Evolutionary conservation across 2,888 invertebrate species (phyloP).

Genomic region (Eretmocerus hayati): DNA sequence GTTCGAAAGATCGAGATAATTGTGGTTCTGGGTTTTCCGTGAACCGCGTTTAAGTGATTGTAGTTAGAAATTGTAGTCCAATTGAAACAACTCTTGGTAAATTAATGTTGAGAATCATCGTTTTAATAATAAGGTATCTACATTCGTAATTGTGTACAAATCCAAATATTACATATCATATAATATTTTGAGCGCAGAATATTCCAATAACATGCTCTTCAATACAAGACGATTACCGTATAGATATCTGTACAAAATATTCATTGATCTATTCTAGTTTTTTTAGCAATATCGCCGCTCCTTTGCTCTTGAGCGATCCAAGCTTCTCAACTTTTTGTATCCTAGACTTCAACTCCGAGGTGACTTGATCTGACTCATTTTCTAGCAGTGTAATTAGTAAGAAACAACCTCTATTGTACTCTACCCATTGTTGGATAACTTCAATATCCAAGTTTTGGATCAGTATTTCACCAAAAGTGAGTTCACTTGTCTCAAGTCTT

Average conservation of each 20-base stretch:
- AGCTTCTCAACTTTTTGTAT: slow-evolving; percentile 49
- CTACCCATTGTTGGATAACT: slow-evolving; percentile 58
- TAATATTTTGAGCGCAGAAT: slow-evolving; percentile 2
- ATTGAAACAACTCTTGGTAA: too few species aligned
- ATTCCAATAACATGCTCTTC: slow-evolving; percentile 3
- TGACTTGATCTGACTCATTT: slow-evolving; percentile 50
- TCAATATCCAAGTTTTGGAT: slow-evolving; percentile 50
- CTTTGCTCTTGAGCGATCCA: slow-evolving; percentile 53
- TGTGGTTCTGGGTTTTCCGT: too few species aligned
- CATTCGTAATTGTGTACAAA: too few species aligned
- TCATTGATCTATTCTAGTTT: slow-evolving; percentile 43
- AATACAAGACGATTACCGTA: too few species aligned
- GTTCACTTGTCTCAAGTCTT: slow-evolving; percentile 41
- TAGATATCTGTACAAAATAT: too few species aligned
- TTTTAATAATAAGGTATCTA: too few species aligned
- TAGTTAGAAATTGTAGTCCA: too few species aligned
- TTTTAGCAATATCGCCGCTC: slow-evolving; percentile 59
- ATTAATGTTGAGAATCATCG: too few species aligned
- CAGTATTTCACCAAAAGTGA: slow-evolving; percentile 54
- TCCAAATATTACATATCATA: too few species aligned
- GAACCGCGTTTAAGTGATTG: too few species aligned
- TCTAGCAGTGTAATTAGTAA: slow-evolving; percentile 62
- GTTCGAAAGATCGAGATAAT: too few species aligned
- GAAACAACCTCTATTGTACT: slow-evolving; percentile 71
- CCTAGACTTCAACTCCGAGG: slow-evolving; percentile 48